Evolutionary conservation across 2,797 vertebrate genomes (phyloP), one percentile per base, ranked within the genome.

Genomic region (Muraenolepis orangiensis): DNA sequence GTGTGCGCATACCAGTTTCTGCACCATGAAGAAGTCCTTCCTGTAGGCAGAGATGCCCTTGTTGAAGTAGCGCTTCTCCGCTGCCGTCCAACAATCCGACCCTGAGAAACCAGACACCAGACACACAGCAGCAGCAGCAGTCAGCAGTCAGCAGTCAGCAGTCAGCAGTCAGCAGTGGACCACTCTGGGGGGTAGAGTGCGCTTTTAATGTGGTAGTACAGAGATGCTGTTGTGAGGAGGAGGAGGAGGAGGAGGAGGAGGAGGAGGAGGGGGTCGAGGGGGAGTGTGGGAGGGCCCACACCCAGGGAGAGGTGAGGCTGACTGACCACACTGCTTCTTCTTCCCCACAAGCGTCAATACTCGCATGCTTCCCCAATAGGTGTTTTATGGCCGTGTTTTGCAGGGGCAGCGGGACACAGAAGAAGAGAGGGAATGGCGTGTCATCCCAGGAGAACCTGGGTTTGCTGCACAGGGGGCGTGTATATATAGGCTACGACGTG

Each of bases 21-120:
- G 98, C 85, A 99, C 98, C 92, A 97, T 91, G 83, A 99, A 96
- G 86, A 99, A 99, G 80, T 99, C 98, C 87, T 99, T 99, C 92
- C 97, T 98, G 88, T 99, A 98, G 72, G 96, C 93, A 67, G 96
- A 91, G 80, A 99, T 97, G 80, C 97, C 98, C 87, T 97, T 98
- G 83, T 99, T 99, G 90, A 99, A 99, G 74, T 95, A 92, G 75
- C 94, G 95, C 89, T 96, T 96, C 92, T 99, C 98, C 0, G 94
- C 87, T 79, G 93, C 87, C 71, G 95, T 96, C 98, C 98, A 99
- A 81, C 88, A 93, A 90, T 98, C 98, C 0, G 97, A 98, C 77
- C 98, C 98, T 99, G 79, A 1, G 36, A n/a, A n/a, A n/a, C n/a
- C 68, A 74, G 14, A 79, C 74, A 82, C 78, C 36, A 80, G 12